Evolutionary conservation across 2,113 vertebrate genomes (phyloP).

Genomic region (Myanophis thanlyinensis): DNA sequence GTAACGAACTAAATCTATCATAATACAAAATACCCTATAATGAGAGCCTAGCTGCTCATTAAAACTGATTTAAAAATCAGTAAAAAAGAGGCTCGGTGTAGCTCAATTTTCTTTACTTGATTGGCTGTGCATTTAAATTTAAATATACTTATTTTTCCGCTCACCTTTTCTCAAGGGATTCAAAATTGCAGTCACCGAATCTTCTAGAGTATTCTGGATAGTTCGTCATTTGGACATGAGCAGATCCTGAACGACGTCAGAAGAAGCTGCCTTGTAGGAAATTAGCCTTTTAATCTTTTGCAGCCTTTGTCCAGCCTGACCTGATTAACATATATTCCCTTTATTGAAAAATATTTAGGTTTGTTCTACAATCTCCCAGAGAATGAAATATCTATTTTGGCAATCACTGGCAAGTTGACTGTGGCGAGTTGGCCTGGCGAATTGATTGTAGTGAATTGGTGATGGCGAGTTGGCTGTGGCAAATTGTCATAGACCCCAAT

Average conservation of each 20-base stretch:
- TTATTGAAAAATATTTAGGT: not conserved
- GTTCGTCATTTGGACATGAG: not conserved
- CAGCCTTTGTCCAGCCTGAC: not conserved
- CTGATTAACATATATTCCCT: not conserved
- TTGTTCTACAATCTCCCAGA: not conserved
- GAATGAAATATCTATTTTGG: not conserved
- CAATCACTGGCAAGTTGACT: not conserved
- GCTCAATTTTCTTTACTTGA: not conserved
- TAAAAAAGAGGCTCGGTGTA: not conserved
- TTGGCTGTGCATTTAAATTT: not conserved
- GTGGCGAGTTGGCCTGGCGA: no score
- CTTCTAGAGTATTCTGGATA: not conserved
- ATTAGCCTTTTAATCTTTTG: not conserved
- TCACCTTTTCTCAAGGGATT: not conserved
- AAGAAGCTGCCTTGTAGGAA: not conserved
- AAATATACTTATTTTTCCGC: not conserved
- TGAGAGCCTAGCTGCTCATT: not conserved
- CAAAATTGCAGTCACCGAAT: not conserved
- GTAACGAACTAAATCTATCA: not conserved
- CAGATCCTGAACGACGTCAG: not conserved
- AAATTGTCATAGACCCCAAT: no score
- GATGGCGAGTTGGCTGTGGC: no score
- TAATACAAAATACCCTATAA: not conserved
- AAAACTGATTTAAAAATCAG: not conserved
- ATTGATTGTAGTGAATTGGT: fast-evolving